Conservation (phyloP, 2,113 vertebrate genomes). For the Oplegnathus fasciatus region DNA sequence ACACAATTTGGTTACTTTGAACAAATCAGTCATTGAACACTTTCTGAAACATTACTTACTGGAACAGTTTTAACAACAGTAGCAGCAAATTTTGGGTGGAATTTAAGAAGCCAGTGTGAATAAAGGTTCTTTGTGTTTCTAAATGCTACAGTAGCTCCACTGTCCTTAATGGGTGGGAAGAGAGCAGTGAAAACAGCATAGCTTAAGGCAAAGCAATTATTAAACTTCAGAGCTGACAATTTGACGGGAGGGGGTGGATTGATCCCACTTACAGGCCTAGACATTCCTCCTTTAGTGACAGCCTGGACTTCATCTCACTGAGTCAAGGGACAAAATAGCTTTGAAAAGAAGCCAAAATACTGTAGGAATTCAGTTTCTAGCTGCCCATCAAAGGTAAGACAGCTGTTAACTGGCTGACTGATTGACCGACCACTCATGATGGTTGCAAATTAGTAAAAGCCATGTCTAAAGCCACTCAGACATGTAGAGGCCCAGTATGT, state of each 20-base stretch:
- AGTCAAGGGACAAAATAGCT: slow-evolving; percentile 24
- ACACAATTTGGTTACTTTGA: neutral
- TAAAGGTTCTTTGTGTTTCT: slow-evolving; percentile 36
- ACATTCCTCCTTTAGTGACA: slow-evolving; percentile 37
- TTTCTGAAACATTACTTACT: neutral
- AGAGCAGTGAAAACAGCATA: slow-evolving; percentile 4
- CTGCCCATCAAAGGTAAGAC: slow-evolving; percentile 44
- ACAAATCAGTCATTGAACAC: neutral
- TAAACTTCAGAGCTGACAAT: slow-evolving; percentile 58
- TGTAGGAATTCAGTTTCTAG: slow-evolving; percentile 33
- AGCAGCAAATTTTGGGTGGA: neutral
- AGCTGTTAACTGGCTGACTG: slow-evolving; percentile 41
- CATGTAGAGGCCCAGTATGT: slow-evolving; percentile 23
- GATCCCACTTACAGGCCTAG: slow-evolving; percentile 37
- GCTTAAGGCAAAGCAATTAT: slow-evolving; percentile 48
- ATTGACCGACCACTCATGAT: slow-evolving; percentile 24
- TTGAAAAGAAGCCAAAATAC: slow-evolving; percentile 27
- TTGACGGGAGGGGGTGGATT: slow-evolving; percentile 3
- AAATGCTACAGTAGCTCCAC: slow-evolving; percentile 36
- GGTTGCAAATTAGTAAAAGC: slow-evolving; percentile 21
- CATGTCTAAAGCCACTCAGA: slow-evolving; percentile 19
- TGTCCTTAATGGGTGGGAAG: slow-evolving; percentile 31
- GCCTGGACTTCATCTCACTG: slow-evolving; percentile 17
- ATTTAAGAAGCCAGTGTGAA: neutral
- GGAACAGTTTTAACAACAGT: neutral